Evolutionary conservation across 2,113 vertebrate genomes (phyloP).

Genomic region (Oceanites oceanicus): DNA sequence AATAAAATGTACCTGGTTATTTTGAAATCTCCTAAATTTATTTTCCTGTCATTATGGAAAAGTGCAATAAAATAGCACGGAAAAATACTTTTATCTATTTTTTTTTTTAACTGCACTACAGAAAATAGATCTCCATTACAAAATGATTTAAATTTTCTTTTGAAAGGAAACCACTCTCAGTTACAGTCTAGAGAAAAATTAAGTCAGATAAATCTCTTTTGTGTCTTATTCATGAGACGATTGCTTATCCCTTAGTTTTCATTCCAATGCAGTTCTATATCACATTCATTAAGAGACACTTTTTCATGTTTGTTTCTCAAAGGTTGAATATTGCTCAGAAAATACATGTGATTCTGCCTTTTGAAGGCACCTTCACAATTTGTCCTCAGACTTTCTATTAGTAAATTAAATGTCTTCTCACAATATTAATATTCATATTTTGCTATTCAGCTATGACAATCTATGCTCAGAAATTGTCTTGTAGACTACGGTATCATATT

Average conservation of each 20-base stretch:
- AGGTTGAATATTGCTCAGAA: not conserved
- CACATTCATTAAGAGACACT: not conserved
- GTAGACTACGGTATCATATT: not conserved
- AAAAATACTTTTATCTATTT: not conserved
- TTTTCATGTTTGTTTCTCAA: not conserved
- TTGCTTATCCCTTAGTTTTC: not conserved
- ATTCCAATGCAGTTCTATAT: not conserved
- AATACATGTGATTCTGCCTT: not conserved
- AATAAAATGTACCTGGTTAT: not conserved
- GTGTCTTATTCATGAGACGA: not conserved
- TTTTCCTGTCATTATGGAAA: not conserved
- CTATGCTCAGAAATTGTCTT: not conserved
- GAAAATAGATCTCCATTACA: not conserved
- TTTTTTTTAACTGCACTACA: not conserved
- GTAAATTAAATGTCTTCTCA: slow-evolving; percentile 1
- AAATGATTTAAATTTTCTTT: not conserved
- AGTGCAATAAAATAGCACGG: not conserved
- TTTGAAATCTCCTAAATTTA: not conserved
- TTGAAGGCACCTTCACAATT: not conserved
- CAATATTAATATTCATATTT: not conserved
- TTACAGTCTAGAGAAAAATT: not conserved
- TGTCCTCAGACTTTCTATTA: not conserved
- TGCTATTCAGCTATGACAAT: not conserved
- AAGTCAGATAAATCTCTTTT: not conserved
- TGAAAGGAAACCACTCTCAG: not conserved